These are phyloP conservation scores for Prunella fulvescens DNA, from an alignment of 2,113 vertebrate species.

Conservation along the genomic window DNA sequence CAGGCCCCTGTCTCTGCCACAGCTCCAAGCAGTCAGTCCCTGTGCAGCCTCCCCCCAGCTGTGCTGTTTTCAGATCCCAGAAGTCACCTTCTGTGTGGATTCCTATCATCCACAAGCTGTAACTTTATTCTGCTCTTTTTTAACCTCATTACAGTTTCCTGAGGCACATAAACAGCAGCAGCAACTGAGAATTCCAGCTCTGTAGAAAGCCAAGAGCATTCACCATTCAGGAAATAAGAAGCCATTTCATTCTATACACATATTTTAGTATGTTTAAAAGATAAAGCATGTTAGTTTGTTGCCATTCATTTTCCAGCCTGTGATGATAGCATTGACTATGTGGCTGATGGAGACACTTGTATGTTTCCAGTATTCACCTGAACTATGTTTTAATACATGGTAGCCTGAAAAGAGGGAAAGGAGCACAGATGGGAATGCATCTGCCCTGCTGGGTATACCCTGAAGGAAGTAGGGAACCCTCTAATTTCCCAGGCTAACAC, in stretches of 20 bases:
- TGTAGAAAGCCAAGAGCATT: background rate
- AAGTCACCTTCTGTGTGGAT: background rate
- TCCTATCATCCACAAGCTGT: background rate
- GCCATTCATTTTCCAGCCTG: background rate
- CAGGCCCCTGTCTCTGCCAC: background rate
- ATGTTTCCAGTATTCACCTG: background rate
- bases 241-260: background rate
- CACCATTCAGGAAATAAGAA: background rate
- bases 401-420: background rate
- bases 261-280: background rate
- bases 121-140: background rate
- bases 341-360: background rate
- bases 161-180: background rate
- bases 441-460: background rate
- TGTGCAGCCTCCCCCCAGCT: background rate
- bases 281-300: background rate
- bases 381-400: background rate
- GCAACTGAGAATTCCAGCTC: background rate
- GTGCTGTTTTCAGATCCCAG: accelerated
- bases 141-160: background rate
- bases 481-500: background rate
- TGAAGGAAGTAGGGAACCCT: background rate
- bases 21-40: background rate
- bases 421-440: background rate
- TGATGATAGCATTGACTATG: background rate